Conservation (phyloP, 2,797 vertebrate genomes). For the Thalassophryne amazonica region DNA sequence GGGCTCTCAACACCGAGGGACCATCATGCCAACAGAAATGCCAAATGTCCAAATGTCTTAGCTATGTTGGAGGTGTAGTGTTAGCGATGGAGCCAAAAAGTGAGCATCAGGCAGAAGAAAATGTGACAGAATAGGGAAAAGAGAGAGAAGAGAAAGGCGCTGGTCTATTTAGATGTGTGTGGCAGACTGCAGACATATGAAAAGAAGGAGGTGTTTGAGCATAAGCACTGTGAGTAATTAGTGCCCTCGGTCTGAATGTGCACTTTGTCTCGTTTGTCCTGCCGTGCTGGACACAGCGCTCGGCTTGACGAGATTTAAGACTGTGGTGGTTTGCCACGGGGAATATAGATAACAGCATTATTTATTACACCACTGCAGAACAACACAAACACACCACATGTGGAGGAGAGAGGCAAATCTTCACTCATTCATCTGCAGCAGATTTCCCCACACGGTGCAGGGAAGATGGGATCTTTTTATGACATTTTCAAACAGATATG, state of each 20-base stretch:
- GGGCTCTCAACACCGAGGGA: too few species aligned
- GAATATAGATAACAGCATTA: neutral
- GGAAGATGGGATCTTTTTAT: neutral
- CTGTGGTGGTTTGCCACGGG: conserved; percentile 14
- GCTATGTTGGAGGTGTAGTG: too few species aligned
- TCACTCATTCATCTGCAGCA: conserved; percentile 8
- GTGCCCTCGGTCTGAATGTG: neutral
- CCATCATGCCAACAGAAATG: too few species aligned
- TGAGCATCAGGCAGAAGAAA: too few species aligned
- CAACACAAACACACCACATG: neutral
- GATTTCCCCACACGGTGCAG: conserved; percentile 6
- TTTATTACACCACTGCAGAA: conserved; percentile 25
- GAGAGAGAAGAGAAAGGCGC: too few species aligned
- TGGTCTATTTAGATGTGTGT: too few species aligned
- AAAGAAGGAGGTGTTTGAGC: conserved; percentile 26
- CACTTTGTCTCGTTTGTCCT: conserved; percentile 24
- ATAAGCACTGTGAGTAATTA: conserved; percentile 24
- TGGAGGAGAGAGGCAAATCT: neutral
- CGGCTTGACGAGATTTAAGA: conserved; percentile 52
- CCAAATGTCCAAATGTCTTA: too few species aligned
- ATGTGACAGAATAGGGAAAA: too few species aligned
- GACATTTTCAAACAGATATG: neutral
- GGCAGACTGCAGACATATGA: too few species aligned
- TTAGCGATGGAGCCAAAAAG: too few species aligned
- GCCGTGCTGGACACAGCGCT: conserved; percentile 8